Percentiles rank a stretch among this genome's conserved stretches.
These are phyloP conservation scores for Heliangelus exortis DNA, from an alignment of 2,797 vertebrate species.

Conservation along the genomic window DNA sequence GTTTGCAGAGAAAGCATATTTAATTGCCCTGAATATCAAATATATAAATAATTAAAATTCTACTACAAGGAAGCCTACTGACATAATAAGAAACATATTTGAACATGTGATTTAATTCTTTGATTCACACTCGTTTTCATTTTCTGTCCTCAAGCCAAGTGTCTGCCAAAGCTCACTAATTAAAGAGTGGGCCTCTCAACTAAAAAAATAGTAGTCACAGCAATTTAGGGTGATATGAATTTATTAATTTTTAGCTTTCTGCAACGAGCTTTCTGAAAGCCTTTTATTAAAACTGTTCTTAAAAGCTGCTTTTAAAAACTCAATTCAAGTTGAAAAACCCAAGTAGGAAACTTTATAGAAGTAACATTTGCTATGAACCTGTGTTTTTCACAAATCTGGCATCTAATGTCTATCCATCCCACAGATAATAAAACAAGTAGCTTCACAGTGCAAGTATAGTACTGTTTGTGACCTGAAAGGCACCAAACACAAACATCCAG, in stretches of 20 bases:
- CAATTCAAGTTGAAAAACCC: neutral
- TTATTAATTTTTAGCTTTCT: neutral
- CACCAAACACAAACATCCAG: constrained; percentile 39
- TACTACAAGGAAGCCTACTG: neutral
- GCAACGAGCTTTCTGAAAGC: neutral
- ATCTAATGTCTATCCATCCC: neutral
- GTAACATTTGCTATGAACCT: neutral
- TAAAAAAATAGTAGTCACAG: neutral
- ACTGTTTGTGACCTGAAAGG: constrained; percentile 6
- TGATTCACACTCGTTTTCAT: neutral
- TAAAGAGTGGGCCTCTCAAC: neutral
- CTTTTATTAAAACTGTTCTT: neutral
- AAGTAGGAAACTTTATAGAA: neutral
- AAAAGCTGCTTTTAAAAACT: neutral
- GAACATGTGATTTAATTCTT: neutral
- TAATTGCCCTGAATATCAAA: neutral
- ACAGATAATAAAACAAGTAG: neutral
- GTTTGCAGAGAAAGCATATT: neutral
- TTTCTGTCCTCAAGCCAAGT: neutral
- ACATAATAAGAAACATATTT: neutral
- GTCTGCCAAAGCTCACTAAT: neutral
- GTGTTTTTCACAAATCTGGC: neutral
- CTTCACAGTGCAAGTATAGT: neutral
- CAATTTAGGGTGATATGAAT: neutral
- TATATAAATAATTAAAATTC: neutral